phyloP scores from a whole-genome alignment of 2,113 vertebrate genomes.

The Hypocryptadius cinnamomeus region DNA sequence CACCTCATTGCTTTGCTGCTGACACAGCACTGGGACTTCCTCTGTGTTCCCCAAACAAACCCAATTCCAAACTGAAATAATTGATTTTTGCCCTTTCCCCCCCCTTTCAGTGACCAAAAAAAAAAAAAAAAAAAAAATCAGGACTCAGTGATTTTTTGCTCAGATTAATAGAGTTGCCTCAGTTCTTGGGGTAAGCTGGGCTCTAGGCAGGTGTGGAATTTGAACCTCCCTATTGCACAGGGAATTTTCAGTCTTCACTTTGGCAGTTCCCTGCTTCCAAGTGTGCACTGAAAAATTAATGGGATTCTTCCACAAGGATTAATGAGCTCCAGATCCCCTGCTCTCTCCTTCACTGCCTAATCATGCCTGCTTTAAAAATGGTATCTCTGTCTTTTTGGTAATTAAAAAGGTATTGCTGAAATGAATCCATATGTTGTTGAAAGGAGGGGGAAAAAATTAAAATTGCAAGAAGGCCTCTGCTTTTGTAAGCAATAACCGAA shows the following conservation, averaged over 20 bases:
- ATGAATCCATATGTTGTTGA: slow-evolving; percentile 19
- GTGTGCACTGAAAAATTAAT: slow-evolving; percentile 16
- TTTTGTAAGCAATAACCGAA: slow-evolving; percentile 50
- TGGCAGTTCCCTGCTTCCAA: background rate
- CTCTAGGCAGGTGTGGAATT: background rate
- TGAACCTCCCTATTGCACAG: background rate
- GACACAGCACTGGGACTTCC: background rate
- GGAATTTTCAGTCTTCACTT: background rate
- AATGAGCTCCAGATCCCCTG: background rate
- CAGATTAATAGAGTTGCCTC: background rate
- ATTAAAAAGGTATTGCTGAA: slow-evolving; percentile 21
- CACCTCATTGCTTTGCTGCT: background rate
- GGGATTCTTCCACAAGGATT: background rate
- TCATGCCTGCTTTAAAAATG: background rate
- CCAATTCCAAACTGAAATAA: background rate
- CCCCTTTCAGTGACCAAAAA: background rate
- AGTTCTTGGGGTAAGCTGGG: background rate
- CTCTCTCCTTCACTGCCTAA: background rate
- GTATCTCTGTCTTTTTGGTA: background rate
- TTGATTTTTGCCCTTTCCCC: fast-evolving
- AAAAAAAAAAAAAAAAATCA: background rate
- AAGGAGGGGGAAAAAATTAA: background rate
- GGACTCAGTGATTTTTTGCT: background rate
- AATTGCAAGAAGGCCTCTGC: slow-evolving; percentile 35
- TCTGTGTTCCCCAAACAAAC: background rate